These are phyloP conservation scores for Virgularia gustaviana DNA, from an alignment of 92 coral and sea anemone species.

Conservation along the genomic window DNA sequence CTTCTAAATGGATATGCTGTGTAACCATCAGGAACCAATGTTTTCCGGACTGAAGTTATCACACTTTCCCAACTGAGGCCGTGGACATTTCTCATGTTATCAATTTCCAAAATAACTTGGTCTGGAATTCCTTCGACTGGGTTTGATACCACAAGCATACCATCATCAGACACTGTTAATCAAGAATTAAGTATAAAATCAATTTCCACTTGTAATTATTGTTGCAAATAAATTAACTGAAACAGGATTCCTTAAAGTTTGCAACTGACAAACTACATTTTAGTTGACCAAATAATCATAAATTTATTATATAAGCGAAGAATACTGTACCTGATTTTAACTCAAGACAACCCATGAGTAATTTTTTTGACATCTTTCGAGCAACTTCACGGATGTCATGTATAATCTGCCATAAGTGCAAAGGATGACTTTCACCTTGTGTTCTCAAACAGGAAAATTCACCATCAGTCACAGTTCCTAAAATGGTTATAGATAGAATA, in stretches of 20 bases:
- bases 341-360: constrained; percentile 27
- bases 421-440: constrained; percentile 37
- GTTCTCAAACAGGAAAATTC: constrained; percentile 36
- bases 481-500: too few relatives aligned
- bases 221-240: too few relatives aligned
- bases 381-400: constrained; percentile 34
- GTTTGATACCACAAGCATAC: constrained; percentile 20
- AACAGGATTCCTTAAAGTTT: too few relatives aligned
- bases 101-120: constrained; percentile 12
- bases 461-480: constrained; percentile 47
- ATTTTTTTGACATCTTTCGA: constrained; percentile 27
- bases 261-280: too few relatives aligned
- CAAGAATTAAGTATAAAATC: constrained; percentile 1
- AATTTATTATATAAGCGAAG: too few relatives aligned
- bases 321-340: constrained; percentile 12
- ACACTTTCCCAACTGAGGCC: constrained; percentile 46
- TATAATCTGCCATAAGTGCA: constrained; percentile 45
- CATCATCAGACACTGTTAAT: constrained; percentile 41
- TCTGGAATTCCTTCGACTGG: constrained; percentile 38
- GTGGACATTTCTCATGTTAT: constrained; percentile 17
- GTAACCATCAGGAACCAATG: constrained; percentile 49
- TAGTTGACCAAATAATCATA: too few relatives aligned
- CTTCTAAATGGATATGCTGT: constrained; percentile 44
- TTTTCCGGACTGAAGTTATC: constrained; percentile 32
- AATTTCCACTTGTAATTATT: constrained; percentile 8